Evolutionary conservation across 2,888 invertebrate species (phyloP).

Genomic region (Saturnia japonica): DNA sequence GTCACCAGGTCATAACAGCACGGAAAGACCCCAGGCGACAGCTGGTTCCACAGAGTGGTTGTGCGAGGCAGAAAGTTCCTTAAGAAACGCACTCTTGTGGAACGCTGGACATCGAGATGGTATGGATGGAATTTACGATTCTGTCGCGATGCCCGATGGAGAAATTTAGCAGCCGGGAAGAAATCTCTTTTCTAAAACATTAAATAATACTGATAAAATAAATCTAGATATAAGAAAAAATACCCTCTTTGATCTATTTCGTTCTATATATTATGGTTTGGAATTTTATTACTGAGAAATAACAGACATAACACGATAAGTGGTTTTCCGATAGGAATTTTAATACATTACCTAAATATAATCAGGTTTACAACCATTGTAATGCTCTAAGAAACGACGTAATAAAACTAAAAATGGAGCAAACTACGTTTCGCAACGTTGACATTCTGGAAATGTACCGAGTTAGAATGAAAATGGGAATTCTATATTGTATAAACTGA

Average conservation of each 20-base stretch:
- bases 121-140: too few relatives aligned
- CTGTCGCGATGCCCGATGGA: too few relatives aligned
- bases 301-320: neutral
- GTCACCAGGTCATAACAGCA: too few relatives aligned
- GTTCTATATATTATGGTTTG: neutral
- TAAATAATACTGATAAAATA: neutral
- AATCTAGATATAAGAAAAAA: too few relatives aligned
- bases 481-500: neutral
- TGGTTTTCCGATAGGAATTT: neutral
- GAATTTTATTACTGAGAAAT: neutral
- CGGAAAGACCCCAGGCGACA: too few relatives aligned
- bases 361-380: conserved; percentile 16
- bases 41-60: too few relatives aligned
- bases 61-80: too few relatives aligned
- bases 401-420: conserved; percentile 17
- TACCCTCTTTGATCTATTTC: neutral
- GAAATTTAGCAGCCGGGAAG: too few relatives aligned
- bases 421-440: conserved; percentile 1
- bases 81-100: too few relatives aligned
- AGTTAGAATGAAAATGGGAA: neutral
- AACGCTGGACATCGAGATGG: too few relatives aligned
- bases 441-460: conserved; percentile 12
- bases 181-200: too few relatives aligned
- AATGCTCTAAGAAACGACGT: conserved; percentile 2
- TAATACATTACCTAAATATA: neutral